Conservation (phyloP, 2,113 vertebrate species). For the Phocoena sinus region DNA sequence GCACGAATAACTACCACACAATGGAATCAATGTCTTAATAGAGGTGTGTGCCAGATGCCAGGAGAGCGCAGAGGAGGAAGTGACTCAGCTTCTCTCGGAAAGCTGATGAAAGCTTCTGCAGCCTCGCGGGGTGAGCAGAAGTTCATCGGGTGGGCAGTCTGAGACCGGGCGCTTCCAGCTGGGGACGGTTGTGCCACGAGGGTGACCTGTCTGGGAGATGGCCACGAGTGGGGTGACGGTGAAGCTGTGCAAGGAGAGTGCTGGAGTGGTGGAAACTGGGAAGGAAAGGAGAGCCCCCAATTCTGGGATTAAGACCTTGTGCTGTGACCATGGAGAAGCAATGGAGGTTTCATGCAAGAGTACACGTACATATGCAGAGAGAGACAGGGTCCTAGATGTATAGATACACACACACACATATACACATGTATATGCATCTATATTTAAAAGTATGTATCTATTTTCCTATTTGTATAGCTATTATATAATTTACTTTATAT, state of each 20-base stretch:
- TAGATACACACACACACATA: too few species aligned
- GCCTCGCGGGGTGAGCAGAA: background rate
- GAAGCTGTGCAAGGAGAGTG: rapidly evolving
- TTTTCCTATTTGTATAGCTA: background rate
- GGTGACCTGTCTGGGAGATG: background rate
- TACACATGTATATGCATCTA: background rate
- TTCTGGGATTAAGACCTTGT: too few species aligned
- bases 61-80: background rate
- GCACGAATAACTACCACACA: too few species aligned
- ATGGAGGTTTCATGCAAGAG: background rate
- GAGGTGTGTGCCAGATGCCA: background rate
- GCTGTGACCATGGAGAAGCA: background rate
- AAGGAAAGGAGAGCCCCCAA: background rate
- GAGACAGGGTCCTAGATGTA: background rate
- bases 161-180: rapidly evolving
- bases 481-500: background rate
- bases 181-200: background rate
- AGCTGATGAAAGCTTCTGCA: background rate
- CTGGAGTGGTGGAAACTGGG: background rate
- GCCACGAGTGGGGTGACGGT: background rate
- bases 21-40: background rate
- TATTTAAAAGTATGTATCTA: background rate
- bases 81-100: background rate
- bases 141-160: rapidly evolving
- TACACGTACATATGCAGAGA: background rate